These are phyloP conservation scores for Dendrocincla tyrannina DNA, from an alignment of 2,797 vertebrate genomes.

Conservation along the genomic window DNA sequence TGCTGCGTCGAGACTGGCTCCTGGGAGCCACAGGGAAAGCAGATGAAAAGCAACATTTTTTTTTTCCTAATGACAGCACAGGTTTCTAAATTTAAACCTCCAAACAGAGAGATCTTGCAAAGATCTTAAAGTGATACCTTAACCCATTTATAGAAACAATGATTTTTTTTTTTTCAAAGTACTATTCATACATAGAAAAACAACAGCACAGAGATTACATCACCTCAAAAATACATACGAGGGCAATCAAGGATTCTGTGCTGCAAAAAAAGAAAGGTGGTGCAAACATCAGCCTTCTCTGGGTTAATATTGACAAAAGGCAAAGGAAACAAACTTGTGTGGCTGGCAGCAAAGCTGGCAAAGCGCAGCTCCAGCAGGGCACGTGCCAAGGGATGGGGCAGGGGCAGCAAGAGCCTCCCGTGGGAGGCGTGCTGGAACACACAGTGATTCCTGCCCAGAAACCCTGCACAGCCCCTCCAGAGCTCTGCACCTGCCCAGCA, in stretches of 20 bases:
- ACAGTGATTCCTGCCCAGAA: background rate
- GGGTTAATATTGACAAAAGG: background rate
- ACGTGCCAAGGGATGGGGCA: background rate
- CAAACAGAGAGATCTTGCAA: slow-evolving; percentile 12
- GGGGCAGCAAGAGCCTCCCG: accelerated
- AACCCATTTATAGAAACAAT: slow-evolving; percentile 7
- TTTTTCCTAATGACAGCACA: slow-evolving; percentile 8
- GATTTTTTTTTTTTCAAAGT: background rate
- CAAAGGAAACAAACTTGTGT: background rate
- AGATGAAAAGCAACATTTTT: slow-evolving; percentile 45
- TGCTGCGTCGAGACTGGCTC: background rate
- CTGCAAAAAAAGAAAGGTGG: background rate
- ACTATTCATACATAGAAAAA: background rate
- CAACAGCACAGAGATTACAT: background rate
- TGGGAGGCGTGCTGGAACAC: background rate
- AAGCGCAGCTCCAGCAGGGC: background rate
- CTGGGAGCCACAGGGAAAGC: background rate
- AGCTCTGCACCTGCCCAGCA: background rate
- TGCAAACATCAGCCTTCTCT: background rate
- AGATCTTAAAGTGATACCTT: slow-evolving; percentile 38
- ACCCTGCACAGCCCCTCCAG: background rate
- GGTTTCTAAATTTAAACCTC: slow-evolving; percentile 59
- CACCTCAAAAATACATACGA: background rate
- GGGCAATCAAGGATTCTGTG: background rate
- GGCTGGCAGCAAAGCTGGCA: background rate